phyloP scores from a whole-genome alignment of 2,888 invertebrate species.

The Cephus spinipes region DNA sequence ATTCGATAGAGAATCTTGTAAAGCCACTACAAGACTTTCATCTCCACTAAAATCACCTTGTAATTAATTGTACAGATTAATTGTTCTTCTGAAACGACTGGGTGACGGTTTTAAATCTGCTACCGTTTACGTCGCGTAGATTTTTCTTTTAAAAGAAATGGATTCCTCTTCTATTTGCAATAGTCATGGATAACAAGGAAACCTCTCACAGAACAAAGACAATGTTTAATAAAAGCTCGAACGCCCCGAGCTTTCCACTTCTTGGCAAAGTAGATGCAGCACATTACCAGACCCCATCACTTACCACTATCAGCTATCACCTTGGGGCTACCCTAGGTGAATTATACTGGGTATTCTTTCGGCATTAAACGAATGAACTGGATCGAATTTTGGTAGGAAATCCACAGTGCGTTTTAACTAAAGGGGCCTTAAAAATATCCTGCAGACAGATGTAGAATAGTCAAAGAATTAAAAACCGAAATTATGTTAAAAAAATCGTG shows the following conservation, averaged over 20 bases:
- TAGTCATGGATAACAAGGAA: neutral
- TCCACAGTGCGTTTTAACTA: neutral
- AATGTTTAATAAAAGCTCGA: conserved; percentile 54
- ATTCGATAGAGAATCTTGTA: neutral
- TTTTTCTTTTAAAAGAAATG: neutral
- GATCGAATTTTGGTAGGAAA: conserved; percentile 14
- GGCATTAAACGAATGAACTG: conserved; percentile 41
- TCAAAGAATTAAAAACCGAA: neutral
- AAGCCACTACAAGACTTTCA: neutral
- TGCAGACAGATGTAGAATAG: neutral
- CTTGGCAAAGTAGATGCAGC: conserved; percentile 60
- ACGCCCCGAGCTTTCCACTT: conserved; percentile 33
- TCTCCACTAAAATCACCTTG: neutral
- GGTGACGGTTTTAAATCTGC: neutral
- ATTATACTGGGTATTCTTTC: conserved; percentile 40
- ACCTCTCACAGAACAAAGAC: conserved; percentile 35
- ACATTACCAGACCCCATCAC: conserved; percentile 63
- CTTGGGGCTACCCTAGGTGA: conserved; percentile 34
- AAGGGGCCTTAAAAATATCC: neutral
- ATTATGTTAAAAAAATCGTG: neutral
- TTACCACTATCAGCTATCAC: conserved; percentile 54
- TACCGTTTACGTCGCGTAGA: neutral
- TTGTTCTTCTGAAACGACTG: neutral
- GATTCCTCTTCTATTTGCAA: neutral
- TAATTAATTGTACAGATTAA: neutral